Conservation (phyloP, 2,113 vertebrate species). For the Mustelus asterias region DNA sequence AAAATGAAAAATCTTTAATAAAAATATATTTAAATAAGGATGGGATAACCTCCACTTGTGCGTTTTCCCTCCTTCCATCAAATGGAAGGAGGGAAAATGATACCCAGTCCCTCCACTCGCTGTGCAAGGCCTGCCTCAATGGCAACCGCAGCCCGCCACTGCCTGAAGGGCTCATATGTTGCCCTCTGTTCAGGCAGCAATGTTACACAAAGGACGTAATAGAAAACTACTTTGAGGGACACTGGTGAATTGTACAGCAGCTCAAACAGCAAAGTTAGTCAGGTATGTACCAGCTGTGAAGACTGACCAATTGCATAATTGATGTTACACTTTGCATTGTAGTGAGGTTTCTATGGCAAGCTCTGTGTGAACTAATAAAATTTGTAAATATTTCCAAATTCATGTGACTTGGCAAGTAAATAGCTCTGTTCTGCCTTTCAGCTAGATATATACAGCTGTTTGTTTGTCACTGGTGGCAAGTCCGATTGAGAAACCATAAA, state of each 20-base stretch:
- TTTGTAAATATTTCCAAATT: not conserved
- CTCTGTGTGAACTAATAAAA: not conserved
- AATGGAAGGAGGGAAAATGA: not conserved
- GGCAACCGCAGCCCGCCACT: no score
- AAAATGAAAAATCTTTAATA: no score
- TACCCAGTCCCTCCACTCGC: not conserved
- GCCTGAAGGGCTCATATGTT: constrained; percentile 46
- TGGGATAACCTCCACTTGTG: not conserved
- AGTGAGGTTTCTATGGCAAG: not conserved
- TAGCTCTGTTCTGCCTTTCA: not conserved
- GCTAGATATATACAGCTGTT: not conserved
- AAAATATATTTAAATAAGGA: not conserved
- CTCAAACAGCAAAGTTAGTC: constrained; percentile 21
- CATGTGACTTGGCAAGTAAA: not conserved
- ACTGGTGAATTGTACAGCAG: constrained; percentile 1
- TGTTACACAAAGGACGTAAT: constrained; percentile 57
- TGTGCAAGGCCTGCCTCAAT: no score
- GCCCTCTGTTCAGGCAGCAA: constrained; percentile 60
- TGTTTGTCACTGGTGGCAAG: not conserved
- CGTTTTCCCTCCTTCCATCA: not conserved
- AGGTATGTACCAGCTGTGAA: not conserved
- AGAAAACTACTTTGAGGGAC: constrained; percentile 63
- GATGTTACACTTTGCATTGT: not conserved
- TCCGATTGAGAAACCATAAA: not conserved
- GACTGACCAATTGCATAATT: not conserved